phyloP scores from a whole-genome alignment of 2,113 vertebrate species.

The Macquaria australasica region DNA sequence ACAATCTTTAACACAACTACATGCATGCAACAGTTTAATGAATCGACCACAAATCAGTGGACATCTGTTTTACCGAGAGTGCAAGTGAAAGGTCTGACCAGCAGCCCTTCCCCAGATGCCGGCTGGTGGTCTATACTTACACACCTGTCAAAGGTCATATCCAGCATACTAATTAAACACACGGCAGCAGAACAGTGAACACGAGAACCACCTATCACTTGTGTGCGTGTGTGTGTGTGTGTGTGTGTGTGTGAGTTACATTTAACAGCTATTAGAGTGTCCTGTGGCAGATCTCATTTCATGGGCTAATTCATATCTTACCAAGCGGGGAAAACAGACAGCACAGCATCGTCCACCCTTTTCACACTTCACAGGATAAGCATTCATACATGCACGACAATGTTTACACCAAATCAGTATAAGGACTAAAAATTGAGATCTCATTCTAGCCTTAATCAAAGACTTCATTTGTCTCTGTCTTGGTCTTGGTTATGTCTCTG shows the following conservation, averaged over 20 bases:
- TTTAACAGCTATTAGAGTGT: constrained; percentile 50
- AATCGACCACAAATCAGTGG: background rate
- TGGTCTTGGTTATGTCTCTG: background rate
- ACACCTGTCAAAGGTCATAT: constrained; percentile 63
- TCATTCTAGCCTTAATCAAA: background rate
- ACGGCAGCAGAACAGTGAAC: constrained; percentile 36
- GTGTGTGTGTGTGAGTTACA: constrained; percentile 47
- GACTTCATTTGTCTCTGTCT: background rate
- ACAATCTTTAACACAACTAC: background rate
- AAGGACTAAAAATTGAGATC: background rate
- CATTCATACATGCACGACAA: background rate
- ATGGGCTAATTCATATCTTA: constrained; percentile 23
- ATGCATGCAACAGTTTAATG: background rate
- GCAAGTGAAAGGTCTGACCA: constrained; percentile 39
- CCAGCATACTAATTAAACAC: constrained; percentile 64
- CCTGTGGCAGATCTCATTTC: constrained; percentile 46
- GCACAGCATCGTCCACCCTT: background rate
- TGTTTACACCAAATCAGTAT: background rate
- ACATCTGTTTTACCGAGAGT: constrained; percentile 35
- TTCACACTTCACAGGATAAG: constrained; percentile 14
- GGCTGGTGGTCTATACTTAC: constrained; percentile 46
- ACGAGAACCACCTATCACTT: constrained; percentile 28
- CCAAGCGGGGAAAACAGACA: constrained; percentile 15
- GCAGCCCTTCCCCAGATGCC: constrained; percentile 10
- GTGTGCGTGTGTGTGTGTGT: constrained; percentile 8